Percentiles rank a stretch among this genome's conserved stretches.
Conservation (phyloP, 2,113 vertebrate genomes). For the Piprites chloris region DNA sequence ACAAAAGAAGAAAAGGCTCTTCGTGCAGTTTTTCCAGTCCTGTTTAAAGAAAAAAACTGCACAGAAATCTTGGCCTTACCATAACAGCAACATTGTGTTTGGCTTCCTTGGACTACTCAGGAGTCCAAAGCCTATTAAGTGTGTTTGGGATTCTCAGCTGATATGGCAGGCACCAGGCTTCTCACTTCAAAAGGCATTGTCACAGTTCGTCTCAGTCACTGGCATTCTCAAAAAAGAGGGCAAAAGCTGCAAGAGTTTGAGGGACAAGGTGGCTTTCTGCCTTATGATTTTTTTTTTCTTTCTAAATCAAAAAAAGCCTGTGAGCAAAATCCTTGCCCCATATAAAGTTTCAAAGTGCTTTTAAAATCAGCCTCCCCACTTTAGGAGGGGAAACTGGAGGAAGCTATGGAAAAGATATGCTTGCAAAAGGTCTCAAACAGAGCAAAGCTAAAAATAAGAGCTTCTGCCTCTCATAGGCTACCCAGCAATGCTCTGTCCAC, state of each 20-base stretch:
- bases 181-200: not conserved
- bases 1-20: conserved; percentile 2
- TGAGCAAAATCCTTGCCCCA: not conserved
- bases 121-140: not conserved
- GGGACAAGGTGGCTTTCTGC: not conserved
- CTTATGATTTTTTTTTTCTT: not conserved
- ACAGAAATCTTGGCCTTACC: not conserved
- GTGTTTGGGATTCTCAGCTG: not conserved
- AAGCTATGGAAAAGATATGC: not conserved
- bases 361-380: not conserved
- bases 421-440: not conserved
- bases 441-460: not conserved
- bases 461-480: not conserved
- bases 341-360: not conserved
- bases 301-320: not conserved
- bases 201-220: not conserved
- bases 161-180: not conserved
- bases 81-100: conserved; percentile 37
- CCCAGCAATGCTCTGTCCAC: not conserved
- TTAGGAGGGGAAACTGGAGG: not conserved
- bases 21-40: not conserved
- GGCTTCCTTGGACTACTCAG: not conserved
- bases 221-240: not conserved
- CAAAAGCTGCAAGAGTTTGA: not conserved
- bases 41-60: not conserved